Conservation (phyloP, 2,888 invertebrate genomes). For the Papilio protenor region DNA sequence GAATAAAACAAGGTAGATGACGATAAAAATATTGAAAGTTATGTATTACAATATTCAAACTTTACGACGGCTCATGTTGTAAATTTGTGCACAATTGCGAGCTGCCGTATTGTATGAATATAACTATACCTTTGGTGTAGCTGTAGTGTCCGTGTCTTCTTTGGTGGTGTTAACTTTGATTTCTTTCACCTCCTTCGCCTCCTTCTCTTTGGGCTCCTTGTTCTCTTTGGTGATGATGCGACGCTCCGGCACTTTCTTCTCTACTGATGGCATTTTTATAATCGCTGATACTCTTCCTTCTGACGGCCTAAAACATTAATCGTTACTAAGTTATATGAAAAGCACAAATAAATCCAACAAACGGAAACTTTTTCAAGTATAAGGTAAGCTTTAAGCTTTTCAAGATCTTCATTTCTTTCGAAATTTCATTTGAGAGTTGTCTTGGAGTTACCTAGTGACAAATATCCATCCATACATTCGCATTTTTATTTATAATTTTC, state of each 20-base stretch:
- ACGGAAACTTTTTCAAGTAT: no score
- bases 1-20: no score
- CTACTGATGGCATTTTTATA: conserved; percentile 54
- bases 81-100: background rate
- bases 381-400: no score
- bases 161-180: conserved; percentile 56
- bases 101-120: background rate
- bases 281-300: conserved; percentile 60
- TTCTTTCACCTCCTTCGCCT: conserved; percentile 69
- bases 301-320: conserved; percentile 53
- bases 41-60: background rate
- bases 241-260: conserved; percentile 64
- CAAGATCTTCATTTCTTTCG: no score
- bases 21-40: background rate
- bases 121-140: conserved; percentile 47
- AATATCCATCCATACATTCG: no score
- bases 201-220: conserved; percentile 75
- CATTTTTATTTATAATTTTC: background rate
- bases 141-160: conserved; percentile 56
- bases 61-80: background rate
- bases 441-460: no score
- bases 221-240: conserved; percentile 69
- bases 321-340: no score
- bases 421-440: no score
- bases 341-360: no score